Conservation (phyloP, 2,797 vertebrate species). For the Anolis apletophallus region DNA sequence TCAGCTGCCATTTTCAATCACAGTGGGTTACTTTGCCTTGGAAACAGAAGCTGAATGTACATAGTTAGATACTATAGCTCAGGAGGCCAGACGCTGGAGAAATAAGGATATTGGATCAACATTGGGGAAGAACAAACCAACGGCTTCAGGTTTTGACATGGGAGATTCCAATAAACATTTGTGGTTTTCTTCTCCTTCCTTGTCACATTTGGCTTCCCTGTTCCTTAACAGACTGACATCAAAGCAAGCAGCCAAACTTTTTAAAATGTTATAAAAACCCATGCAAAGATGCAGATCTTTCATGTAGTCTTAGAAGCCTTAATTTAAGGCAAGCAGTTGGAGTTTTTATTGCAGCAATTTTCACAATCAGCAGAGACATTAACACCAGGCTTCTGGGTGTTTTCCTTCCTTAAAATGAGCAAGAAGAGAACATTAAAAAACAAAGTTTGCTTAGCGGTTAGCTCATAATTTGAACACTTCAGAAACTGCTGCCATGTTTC, state of each 20-base stretch:
- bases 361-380: conserved; percentile 89
- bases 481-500: conserved; percentile 83
- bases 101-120: conserved; percentile 73
- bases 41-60: conserved; percentile 80
- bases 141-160: conserved; percentile 81
- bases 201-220: conserved; percentile 72
- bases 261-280: conserved; percentile 75
- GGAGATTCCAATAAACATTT: conserved; percentile 80
- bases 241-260: conserved; percentile 77
- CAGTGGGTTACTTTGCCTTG: conserved; percentile 81
- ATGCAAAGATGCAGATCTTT: conserved; percentile 76
- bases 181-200: conserved; percentile 53
- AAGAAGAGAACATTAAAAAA: conserved; percentile 78
- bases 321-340: conserved; percentile 80
- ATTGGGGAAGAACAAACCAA: conserved; percentile 76
- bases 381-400: conserved; percentile 84
- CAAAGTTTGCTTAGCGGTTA: conserved; percentile 80
- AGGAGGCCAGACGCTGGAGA: conserved; percentile 72
- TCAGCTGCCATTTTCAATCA: conserved; percentile 93
- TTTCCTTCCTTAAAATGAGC: conserved; percentile 79
- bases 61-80: conserved; percentile 70
- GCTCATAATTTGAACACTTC: conserved; percentile 80
- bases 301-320: conserved; percentile 75
- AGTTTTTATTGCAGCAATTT: conserved; percentile 89
- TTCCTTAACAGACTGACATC: conserved; percentile 79